phyloP scores from a whole-genome alignment of 2,113 vertebrate genomes.

The Dissostichus mawsoni region DNA sequence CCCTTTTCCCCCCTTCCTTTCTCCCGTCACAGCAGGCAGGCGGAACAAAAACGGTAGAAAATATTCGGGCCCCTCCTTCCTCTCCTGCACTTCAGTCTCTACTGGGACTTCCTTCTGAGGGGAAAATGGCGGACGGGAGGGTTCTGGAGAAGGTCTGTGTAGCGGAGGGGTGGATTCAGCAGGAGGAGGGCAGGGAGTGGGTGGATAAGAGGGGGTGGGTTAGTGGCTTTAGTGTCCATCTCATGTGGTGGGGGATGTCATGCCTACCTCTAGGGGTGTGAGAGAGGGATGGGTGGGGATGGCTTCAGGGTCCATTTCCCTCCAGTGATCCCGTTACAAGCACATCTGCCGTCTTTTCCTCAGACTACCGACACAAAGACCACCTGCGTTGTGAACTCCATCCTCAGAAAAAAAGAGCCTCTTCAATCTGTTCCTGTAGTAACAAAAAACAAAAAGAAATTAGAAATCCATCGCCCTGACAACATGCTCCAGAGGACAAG shows the following conservation, averaged over 20 bases:
- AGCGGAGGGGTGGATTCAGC: not conserved
- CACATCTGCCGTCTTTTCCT: slow-evolving; percentile 65
- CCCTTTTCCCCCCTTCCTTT: not conserved
- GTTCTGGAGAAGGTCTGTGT: slow-evolving; percentile 16
- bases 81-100: slow-evolving; percentile 21
- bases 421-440: slow-evolving; percentile 72
- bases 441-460: slow-evolving; percentile 11
- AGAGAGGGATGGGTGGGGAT: slow-evolving; percentile 14
- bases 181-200: slow-evolving; percentile 4
- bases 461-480: slow-evolving; percentile 15
- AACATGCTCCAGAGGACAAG: not conserved
- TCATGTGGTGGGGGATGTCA: slow-evolving; percentile 45
- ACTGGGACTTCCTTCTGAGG: slow-evolving; percentile 45
- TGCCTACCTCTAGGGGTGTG: slow-evolving; percentile 51
- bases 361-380: slow-evolving; percentile 61
- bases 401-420: slow-evolving; percentile 40
- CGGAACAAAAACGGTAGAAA: slow-evolving; percentile 39
- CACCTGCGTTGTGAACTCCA: slow-evolving; percentile 59
- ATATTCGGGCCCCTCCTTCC: slow-evolving; percentile 17
- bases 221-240: slow-evolving; percentile 49
- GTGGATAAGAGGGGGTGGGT: not conserved
- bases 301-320: slow-evolving; percentile 65
- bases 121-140: slow-evolving; percentile 50
- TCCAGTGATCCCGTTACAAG: slow-evolving; percentile 76
- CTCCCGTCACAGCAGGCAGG: slow-evolving; percentile 41